Percentiles rank a stretch among this genome's conserved stretches.
phyloP scores from a whole-genome alignment of 2,797 vertebrate species.

The Carcharodon carcharias region DNA sequence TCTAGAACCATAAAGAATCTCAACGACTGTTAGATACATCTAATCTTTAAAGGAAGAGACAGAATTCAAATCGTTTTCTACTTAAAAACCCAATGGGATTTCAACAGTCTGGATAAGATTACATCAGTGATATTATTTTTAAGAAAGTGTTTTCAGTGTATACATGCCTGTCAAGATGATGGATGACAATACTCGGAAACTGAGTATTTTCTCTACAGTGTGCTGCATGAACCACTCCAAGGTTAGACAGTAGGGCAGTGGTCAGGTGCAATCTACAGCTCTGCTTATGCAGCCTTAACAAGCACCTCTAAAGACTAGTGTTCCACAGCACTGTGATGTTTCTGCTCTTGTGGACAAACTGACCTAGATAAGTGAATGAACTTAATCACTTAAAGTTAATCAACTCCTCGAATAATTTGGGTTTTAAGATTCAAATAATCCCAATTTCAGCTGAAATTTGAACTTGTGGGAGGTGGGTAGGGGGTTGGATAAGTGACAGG shows the following conservation, averaged over 20 bases:
- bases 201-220: not conserved
- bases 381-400: not conserved
- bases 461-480: not conserved
- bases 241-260: not conserved
- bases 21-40: too few species aligned
- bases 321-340: not conserved
- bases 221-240: not conserved
- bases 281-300: not conserved
- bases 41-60: not conserved
- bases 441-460: not conserved
- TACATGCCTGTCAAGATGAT: conserved; percentile 23
- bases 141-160: not conserved
- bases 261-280: not conserved
- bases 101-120: not conserved
- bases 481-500: not conserved
- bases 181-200: not conserved
- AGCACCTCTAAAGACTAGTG: not conserved
- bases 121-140: conserved; percentile 3
- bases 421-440: not conserved
- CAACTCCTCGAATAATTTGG: not conserved
- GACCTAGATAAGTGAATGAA: not conserved
- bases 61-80: not conserved
- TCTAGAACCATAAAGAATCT: not conserved
- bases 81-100: not conserved
- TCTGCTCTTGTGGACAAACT: not conserved